phyloP scores from a whole-genome alignment of 2,797 vertebrate species.

The Bufotes viridis region DNA sequence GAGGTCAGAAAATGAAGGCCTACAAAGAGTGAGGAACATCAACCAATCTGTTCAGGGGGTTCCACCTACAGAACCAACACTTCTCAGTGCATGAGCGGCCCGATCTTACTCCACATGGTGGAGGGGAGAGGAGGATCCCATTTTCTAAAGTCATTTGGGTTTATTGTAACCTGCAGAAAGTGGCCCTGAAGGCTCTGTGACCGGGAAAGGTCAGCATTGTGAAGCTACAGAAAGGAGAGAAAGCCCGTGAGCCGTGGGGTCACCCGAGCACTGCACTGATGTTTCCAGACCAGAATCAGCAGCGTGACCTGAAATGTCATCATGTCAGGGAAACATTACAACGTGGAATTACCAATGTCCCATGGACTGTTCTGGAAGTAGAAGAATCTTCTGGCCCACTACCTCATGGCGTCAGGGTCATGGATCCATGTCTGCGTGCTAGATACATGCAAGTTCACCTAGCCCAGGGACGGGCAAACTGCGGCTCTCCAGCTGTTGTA shows the following conservation, averaged over 20 bases:
- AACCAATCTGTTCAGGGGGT: no score
- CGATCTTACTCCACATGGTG: no score
- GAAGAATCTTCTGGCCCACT: neutral
- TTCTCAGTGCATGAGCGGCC: no score
- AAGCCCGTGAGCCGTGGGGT: neutral
- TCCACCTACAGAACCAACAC: no score
- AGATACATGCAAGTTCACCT: neutral
- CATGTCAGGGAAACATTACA: conserved; percentile 9
- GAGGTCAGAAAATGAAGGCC: no score
- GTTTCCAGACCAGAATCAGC: conserved; percentile 45
- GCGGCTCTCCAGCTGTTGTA: no score
- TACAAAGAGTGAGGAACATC: no score
- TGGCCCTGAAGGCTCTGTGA: neutral
- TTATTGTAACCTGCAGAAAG: neutral
- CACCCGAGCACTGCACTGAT: neutral
- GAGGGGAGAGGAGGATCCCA: no score
- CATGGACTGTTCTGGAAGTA: neutral
- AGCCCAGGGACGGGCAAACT: no score
- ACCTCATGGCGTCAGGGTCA: neutral
- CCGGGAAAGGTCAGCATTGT: conserved; percentile 31
- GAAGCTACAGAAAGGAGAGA: conserved; percentile 7
- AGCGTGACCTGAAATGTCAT: conserved; percentile 48
- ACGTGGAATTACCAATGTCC: conserved; percentile 3
- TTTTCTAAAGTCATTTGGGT: no score
- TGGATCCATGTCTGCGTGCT: neutral